Evolutionary conservation across 1,140 invertebrate species (phyloP), one percentile per base, ranked within the genome.

Genomic region (Bombus superbus): DNA sequence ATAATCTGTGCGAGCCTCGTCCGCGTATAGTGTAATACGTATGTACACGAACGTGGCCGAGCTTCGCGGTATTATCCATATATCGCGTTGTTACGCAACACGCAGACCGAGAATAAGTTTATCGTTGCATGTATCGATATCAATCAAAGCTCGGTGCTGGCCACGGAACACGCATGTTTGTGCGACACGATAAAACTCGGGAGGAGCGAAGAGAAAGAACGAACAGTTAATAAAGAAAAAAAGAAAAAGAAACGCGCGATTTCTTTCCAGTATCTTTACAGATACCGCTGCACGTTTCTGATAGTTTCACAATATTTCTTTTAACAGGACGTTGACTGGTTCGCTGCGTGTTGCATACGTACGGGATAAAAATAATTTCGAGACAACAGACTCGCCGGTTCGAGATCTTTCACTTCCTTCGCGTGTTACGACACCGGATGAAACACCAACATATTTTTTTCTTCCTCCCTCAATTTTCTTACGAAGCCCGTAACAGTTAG

Each of bases 81-180:
- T 79, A 42, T 71, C 75, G 82, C 13, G 22, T 25, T n/a, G 66
- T 79, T 84, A 57, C 75, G 75, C 64, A 84, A 84, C 47, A 44
- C n/a, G n/a, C n/a, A 8, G 35, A 9, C 40, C 8, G 8, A 8
- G 71, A 71, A 71, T 28, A 42, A 84, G 76, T 79, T 62, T 84
- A 79, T 79, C 82, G 32, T 57, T 71, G 47, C 74, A 78, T 25
- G 75, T 69, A 44, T 42, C 64, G 75, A 84, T 79, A 79, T 71
- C 66, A 22, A 84, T 69, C 75, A 22, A n/a, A 79, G 47, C 71
- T 35, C 42, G 32, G 32, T 9, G 6, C 0, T 42, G 4, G 40
- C 3, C 66, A 1, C 22, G 25, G 25, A 18, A 22, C 1, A 11
- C 64, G 32, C 47, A 38, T 81, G n/a, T 81, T 72, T 59, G 47